A percentile compares a stretch with the other conserved stretches of the same genome.
Evolutionary conservation across 2,797 vertebrate species (phyloP).

Genomic region (Crax fasciolata): DNA sequence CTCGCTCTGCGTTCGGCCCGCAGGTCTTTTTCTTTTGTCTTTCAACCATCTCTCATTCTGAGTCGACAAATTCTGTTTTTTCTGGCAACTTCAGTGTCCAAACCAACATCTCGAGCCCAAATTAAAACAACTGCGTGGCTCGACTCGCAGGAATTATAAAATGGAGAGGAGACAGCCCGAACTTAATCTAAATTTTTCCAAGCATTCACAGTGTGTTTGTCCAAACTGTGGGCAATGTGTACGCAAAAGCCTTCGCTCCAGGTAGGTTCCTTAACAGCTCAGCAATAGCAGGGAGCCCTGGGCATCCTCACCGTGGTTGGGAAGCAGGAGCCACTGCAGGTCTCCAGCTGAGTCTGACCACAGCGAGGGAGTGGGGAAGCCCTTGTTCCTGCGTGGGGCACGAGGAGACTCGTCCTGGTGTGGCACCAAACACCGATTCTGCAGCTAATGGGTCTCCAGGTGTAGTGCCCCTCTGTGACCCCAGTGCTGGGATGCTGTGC

Average conservation of each 20-base stretch:
- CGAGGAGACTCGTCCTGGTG: neutral
- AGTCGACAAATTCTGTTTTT: conserved; percentile 67
- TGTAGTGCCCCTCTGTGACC: neutral
- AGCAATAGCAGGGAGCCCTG: neutral
- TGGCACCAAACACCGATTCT: neutral
- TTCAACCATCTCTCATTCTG: conserved; percentile 43
- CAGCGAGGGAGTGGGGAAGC: neutral
- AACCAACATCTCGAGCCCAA: conserved; percentile 63
- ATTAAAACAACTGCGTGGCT: conserved; percentile 53
- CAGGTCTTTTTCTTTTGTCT: conserved; percentile 50
- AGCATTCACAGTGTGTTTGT: neutral
- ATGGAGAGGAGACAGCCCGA: neutral
- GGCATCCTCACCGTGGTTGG: neutral
- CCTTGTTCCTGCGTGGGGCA: neutral
- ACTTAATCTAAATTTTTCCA: neutral
- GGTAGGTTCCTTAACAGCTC: neutral
- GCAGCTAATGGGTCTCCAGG: neutral
- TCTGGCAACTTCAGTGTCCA: conserved; percentile 64
- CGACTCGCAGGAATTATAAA: conserved; percentile 20
- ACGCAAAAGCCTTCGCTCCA: neutral
- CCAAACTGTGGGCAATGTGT: neutral
- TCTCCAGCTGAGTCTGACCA: neutral
- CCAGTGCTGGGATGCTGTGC: neutral
- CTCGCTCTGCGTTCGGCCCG: neutral
- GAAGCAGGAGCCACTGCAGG: neutral